A percentile compares a stretch with the other conserved stretches of the same genome.
Evolutionary conservation across 2,888 invertebrate species (phyloP).

Genomic region (Yponomeuta cagnagella): DNA sequence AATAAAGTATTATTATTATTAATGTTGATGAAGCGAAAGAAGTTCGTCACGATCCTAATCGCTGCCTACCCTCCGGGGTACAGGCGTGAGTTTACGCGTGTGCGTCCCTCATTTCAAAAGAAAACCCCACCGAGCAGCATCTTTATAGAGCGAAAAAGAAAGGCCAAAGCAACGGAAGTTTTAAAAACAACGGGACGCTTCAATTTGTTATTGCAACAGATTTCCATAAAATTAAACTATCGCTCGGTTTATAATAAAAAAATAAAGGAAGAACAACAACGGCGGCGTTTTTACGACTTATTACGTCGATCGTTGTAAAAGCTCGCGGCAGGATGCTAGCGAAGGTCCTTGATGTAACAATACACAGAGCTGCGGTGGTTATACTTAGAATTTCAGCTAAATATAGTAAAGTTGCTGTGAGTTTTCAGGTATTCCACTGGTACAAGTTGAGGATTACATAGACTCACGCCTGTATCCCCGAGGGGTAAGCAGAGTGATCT

Average conservation of each 20-base stretch:
- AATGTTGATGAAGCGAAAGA: too few species aligned
- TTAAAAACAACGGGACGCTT: slow-evolving; percentile 2
- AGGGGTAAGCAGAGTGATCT: too few species aligned
- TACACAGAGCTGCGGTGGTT: background rate
- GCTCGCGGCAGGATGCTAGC: background rate
- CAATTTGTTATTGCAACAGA: slow-evolving; percentile 9
- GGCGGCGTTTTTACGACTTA: slow-evolving; percentile 1
- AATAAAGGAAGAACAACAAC: background rate
- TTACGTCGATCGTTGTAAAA: slow-evolving; percentile 1
- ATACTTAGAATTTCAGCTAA: background rate
- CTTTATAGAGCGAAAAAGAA: background rate
- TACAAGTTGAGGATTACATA: too few species aligned
- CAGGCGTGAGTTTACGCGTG: too few species aligned
- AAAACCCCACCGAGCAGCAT: background rate
- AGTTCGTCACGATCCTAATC: too few species aligned
- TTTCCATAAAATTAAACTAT: slow-evolving; percentile 7
- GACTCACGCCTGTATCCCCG: too few species aligned
- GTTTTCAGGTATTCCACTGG: too few species aligned
- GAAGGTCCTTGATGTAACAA: background rate
- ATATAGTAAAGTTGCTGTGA: background rate
- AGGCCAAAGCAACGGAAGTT: slow-evolving; percentile 6
- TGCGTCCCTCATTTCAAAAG: background rate
- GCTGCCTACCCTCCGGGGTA: too few species aligned
- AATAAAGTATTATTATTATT: too few species aligned
- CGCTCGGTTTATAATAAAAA: slow-evolving; percentile 7